A percentile compares a stretch with the other conserved stretches of the same genome.
These are phyloP conservation scores for Lasioglossum baleicum DNA, from an alignment of 1,140 invertebrate genomes.

Conservation along the genomic window DNA sequence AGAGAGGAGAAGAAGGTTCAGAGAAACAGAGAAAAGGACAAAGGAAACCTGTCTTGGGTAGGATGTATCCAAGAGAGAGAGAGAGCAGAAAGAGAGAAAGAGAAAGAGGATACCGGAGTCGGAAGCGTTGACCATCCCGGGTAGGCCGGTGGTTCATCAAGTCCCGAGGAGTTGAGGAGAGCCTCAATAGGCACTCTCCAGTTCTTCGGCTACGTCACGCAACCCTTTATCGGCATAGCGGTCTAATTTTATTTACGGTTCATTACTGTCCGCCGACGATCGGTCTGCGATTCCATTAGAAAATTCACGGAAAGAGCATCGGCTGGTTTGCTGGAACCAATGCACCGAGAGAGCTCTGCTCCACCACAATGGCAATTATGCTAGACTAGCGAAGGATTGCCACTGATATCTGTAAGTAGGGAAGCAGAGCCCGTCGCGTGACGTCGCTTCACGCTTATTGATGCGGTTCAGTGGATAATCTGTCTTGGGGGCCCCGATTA, in stretches of 20 bases:
- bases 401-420: too few relatives aligned
- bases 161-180: slow-evolving; percentile 60
- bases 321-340: not conserved
- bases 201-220: slow-evolving; percentile 51
- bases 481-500: too few relatives aligned
- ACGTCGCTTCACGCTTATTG: too few relatives aligned
- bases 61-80: slow-evolving; percentile 1
- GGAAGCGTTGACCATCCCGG: slow-evolving; percentile 60
- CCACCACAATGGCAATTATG: too few relatives aligned
- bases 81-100: not conserved
- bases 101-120: slow-evolving; percentile 28
- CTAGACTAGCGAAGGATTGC: too few relatives aligned
- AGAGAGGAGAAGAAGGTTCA: not conserved
- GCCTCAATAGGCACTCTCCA: slow-evolving; percentile 58
- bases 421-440: too few relatives aligned
- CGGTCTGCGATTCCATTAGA: slow-evolving; percentile 38
- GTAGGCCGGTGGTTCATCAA: slow-evolving; percentile 59
- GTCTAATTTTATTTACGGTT: slow-evolving; percentile 63
- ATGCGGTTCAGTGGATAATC: too few relatives aligned
- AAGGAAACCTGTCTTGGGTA: not conserved
- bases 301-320: slow-evolving; percentile 30
- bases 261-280: slow-evolving; percentile 21
- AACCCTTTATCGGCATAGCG: slow-evolving; percentile 58
- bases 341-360: not conserved
- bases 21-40: slow-evolving; percentile 3